These are phyloP conservation scores for Drosophila maculinotata DNA, from an alignment of 2,888 invertebrate species.

Conservation along the genomic window DNA sequence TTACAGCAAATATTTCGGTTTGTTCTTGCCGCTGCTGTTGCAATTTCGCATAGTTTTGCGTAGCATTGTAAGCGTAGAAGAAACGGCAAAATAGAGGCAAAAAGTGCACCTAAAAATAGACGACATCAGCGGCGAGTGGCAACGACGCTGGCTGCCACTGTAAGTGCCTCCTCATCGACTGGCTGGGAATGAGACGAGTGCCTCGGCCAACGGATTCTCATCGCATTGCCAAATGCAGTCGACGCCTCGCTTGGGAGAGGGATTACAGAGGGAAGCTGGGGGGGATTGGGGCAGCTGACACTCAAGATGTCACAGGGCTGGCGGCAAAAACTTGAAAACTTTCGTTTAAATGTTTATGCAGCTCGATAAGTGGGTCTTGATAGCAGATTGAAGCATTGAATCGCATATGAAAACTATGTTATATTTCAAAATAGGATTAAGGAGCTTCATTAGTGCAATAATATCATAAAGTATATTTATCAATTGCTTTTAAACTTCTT, in stretches of 20 bases:
- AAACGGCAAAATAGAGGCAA: constrained; percentile 41
- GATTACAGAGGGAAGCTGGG: not conserved
- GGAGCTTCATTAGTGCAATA: constrained; percentile 16
- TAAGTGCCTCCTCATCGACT: constrained; percentile 55
- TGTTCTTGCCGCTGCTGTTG: constrained; percentile 15
- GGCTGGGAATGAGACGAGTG: constrained; percentile 29
- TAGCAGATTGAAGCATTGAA: constrained; percentile 37
- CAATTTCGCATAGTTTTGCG: constrained; percentile 51
- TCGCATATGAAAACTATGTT: constrained; percentile 21
- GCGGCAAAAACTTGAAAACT: constrained; percentile 37
- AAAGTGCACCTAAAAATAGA: constrained; percentile 68
- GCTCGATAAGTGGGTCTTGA: constrained; percentile 43
- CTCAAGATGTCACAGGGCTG: constrained; percentile 58
- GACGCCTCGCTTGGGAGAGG: constrained; percentile 40
- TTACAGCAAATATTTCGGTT: constrained; percentile 51
- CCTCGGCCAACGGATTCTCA: constrained; percentile 46
- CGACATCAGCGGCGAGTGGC: constrained; percentile 57
- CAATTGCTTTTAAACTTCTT: no score
- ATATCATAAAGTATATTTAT: no score
- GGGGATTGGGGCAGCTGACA: constrained; percentile 9
- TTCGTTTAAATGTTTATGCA: constrained; percentile 61
- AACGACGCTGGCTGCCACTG: constrained; percentile 53
- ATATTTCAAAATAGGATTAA: constrained; percentile 5
- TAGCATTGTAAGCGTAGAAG: constrained; percentile 44
- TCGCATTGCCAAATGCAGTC: constrained; percentile 69